Percentiles rank a stretch among this genome's conserved stretches.
Evolutionary conservation across 2,888 invertebrate species (phyloP).

Genomic region (Pseudococcus longispinus): DNA sequence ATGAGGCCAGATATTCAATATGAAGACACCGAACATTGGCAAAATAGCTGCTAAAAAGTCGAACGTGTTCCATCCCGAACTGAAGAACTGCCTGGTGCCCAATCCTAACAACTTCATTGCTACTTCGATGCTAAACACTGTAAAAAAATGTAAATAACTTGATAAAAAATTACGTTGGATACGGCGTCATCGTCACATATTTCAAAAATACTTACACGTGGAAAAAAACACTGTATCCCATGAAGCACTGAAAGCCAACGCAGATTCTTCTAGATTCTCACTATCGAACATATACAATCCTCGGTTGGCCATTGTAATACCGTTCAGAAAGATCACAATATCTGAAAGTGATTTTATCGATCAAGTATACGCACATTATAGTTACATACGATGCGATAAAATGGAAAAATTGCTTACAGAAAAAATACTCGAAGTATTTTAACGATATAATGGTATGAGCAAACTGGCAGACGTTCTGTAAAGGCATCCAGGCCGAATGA

Average conservation of each 20-base stretch:
- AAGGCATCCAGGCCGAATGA: slow-evolving; percentile 68
- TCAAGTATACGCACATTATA: neutral
- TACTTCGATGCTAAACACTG: slow-evolving; percentile 78
- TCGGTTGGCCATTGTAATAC: slow-evolving; percentile 76
- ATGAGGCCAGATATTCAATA: slow-evolving; percentile 72
- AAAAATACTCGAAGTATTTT: slow-evolving; percentile 76
- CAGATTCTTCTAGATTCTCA: slow-evolving; percentile 71
- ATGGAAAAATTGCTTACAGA: slow-evolving; percentile 69
- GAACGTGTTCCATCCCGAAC: slow-evolving; percentile 86
- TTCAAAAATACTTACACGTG: slow-evolving; percentile 66
- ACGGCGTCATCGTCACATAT: neutral
- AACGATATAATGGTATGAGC: slow-evolving; percentile 72
- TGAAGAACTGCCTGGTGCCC: slow-evolving; percentile 75
- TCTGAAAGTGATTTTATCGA: slow-evolving; percentile 32
- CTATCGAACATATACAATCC: slow-evolving; percentile 66
- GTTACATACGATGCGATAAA: neutral
- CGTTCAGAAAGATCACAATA: slow-evolving; percentile 61
- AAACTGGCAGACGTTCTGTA: slow-evolving; percentile 70
- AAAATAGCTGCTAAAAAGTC: slow-evolving; percentile 75
- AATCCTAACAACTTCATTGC: slow-evolving; percentile 75
- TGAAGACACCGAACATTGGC: slow-evolving; percentile 72
- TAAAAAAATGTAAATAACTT: neutral
- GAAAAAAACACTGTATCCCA: slow-evolving; percentile 81
- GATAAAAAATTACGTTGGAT: neutral
- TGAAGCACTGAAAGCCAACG: slow-evolving; percentile 72